Evolutionary conservation across 2,888 invertebrate species (phyloP), one percentile per base, ranked within the genome.

Genomic region (Tuta absoluta): DNA sequence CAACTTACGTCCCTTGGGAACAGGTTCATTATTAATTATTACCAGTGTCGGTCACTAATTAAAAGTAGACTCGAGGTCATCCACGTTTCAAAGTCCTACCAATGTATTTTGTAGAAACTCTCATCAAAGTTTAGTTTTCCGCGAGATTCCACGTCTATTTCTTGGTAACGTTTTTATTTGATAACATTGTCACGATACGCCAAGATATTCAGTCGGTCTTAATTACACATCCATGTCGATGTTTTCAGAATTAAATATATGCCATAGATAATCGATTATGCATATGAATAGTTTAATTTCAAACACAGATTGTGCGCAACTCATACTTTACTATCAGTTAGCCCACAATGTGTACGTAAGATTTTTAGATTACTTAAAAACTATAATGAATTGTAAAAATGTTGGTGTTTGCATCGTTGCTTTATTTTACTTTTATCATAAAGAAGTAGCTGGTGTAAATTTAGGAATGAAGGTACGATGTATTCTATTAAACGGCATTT

Each of bases 291-390:
- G n/a, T 19, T 28, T 56, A 33, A 8, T 8, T 33, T 33, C 10
- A 56, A 56, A 56, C 56, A 56, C 17, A 33, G 56, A 56, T 56
- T 56, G 23, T 28, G 23, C 14, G 23, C 11, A 24, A 17, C 14
- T 33, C 23, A 33, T 28, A 33, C n/a, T 17, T 14, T 28, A 11
- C 14, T 33, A 56, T 33, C 28, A 56, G 56, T 24, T 56, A 17
- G 10, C 33, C 24, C 17, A 56, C 33, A 10, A 56, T 56, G 33
- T 8, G 17, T 28, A 33, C 17, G 10, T 53, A 33, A n/a, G 28
- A 28, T 24, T 4, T n/a, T n/a, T 56, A 33, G 21, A 12, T 10
- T 33, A 17, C 14, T 33, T 56, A 5, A 23, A 33, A 17, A 17
- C n/a, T 56, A 7, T n/a, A 56, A 56, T 56, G 56, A 33, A 56